Percentiles rank a stretch among this genome's conserved stretches.
phyloP scores from a whole-genome alignment of 2,888 invertebrate species.

The Spatulosminthurus flaviceps region DNA sequence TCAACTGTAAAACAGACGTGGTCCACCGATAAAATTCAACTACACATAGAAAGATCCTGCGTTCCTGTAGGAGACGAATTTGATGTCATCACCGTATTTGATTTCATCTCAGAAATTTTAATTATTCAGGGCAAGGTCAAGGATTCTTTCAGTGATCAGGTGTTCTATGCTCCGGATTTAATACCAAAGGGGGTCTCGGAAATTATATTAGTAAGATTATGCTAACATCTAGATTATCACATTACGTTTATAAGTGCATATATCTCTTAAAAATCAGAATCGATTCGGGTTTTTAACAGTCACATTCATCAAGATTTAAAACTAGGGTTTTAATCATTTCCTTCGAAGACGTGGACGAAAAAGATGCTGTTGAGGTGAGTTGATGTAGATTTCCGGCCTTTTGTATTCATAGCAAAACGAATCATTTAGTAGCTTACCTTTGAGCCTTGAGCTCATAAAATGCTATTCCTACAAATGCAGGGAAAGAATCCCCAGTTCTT shows the following conservation, averaged over 20 bases:
- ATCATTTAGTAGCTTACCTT: too few relatives aligned
- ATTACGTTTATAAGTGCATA: background rate
- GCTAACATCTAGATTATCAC: background rate
- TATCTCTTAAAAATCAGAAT: background rate
- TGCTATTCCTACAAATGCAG: too few relatives aligned
- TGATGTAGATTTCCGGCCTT: too few relatives aligned
- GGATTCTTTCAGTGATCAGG: constrained; percentile 70
- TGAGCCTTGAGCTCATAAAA: too few relatives aligned
- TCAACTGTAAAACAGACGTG: too few relatives aligned
- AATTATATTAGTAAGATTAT: constrained; percentile 22
- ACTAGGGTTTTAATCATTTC: constrained; percentile 55
- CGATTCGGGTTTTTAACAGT: constrained; percentile 11
- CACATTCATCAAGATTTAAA: constrained; percentile 41
- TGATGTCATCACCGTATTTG: constrained; percentile 69
- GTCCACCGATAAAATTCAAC: constrained; percentile 70
- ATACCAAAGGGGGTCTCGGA: constrained; percentile 68
- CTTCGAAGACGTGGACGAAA: too few relatives aligned
- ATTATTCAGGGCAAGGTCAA: constrained; percentile 71
- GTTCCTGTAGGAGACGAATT: constrained; percentile 70
- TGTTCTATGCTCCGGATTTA: constrained; percentile 71
- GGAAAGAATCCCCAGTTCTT: too few relatives aligned
- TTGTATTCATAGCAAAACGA: too few relatives aligned
- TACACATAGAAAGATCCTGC: constrained; percentile 71
- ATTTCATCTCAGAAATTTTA: constrained; percentile 71
- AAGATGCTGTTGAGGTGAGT: background rate